phyloP scores from a whole-genome alignment of 2,888 invertebrate species.

The Adelognathus sp. region DNA sequence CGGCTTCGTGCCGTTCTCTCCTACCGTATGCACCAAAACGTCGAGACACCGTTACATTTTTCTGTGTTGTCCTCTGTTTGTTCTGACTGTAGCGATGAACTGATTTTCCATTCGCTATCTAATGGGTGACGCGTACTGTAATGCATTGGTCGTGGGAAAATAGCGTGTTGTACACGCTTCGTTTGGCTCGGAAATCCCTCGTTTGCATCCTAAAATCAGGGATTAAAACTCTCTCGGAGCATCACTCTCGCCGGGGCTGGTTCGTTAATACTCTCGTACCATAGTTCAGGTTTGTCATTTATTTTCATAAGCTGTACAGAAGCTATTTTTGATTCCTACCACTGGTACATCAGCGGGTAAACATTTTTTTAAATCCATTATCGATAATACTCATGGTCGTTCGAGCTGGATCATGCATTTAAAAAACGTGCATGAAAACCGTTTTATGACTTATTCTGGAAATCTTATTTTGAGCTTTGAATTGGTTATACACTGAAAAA shows the following conservation, averaged over 20 bases:
- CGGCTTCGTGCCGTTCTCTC: neutral
- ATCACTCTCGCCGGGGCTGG: neutral
- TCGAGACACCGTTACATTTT: neutral
- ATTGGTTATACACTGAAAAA: too few species aligned
- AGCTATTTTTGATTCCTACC: neutral
- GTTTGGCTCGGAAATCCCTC: neutral
- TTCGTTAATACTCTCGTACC: neutral
- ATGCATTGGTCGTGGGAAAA: conserved; percentile 22
- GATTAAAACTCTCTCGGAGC: conserved; percentile 15
- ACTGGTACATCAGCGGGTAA: neutral
- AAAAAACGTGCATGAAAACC: too few species aligned
- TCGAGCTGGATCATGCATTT: too few species aligned
- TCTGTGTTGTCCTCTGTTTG: neutral
- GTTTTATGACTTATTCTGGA: too few species aligned
- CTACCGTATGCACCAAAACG: neutral
- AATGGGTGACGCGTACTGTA: conserved; percentile 35
- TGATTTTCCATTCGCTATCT: conserved; percentile 44
- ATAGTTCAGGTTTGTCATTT: neutral
- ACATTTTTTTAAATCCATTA: neutral
- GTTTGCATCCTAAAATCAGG: neutral
- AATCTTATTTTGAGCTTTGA: too few species aligned
- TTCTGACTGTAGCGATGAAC: neutral
- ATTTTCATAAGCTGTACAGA: neutral
- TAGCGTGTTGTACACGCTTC: neutral
- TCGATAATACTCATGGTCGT: too few species aligned